Evolutionary conservation across 2,797 vertebrate species (phyloP).

Genomic region (Tokudaia tokunoshimensis): DNA sequence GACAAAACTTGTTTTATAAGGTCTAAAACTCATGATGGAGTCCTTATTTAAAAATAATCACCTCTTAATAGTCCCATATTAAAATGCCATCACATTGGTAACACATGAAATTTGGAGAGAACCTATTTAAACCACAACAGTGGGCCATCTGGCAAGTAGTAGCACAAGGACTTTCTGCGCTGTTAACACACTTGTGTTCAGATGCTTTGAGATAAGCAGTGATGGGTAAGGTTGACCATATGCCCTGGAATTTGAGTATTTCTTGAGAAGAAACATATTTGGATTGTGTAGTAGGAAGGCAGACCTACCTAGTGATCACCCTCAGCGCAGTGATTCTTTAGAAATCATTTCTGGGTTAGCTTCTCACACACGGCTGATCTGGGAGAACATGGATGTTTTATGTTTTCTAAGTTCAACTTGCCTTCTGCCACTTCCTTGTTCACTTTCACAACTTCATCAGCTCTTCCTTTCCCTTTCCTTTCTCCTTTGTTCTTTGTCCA

Average conservation of each 20-base stretch:
- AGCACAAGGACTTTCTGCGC: not conserved
- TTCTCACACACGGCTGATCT: not conserved
- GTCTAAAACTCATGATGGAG: not conserved
- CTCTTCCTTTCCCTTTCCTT: not conserved
- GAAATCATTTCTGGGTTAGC: constrained; percentile 18
- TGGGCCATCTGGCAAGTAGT: not conserved
- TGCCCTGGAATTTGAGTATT: not conserved
- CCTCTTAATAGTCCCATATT: not conserved
- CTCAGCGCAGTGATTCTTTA: not conserved
- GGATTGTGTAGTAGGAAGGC: not conserved
- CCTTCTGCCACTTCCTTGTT: not conserved
- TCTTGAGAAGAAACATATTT: not conserved
- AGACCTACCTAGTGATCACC: not conserved
- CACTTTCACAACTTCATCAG: not conserved
- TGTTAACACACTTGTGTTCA: not conserved
- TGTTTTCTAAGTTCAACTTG: constrained; percentile 52
- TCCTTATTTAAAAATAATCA: not conserved
- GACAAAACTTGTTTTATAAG: not conserved
- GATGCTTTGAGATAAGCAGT: constrained; percentile 27
- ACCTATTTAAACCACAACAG: not conserved
- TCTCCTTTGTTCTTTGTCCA: not conserved
- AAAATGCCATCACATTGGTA: not conserved
- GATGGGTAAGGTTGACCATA: not conserved
- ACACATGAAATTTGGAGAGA: not conserved
- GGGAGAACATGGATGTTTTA: not conserved